Percentiles rank a stretch among this genome's conserved stretches.
These are phyloP conservation scores for Miniopterus natalensis DNA, from an alignment of 2,113 vertebrate genomes.

Conservation along the genomic window DNA sequence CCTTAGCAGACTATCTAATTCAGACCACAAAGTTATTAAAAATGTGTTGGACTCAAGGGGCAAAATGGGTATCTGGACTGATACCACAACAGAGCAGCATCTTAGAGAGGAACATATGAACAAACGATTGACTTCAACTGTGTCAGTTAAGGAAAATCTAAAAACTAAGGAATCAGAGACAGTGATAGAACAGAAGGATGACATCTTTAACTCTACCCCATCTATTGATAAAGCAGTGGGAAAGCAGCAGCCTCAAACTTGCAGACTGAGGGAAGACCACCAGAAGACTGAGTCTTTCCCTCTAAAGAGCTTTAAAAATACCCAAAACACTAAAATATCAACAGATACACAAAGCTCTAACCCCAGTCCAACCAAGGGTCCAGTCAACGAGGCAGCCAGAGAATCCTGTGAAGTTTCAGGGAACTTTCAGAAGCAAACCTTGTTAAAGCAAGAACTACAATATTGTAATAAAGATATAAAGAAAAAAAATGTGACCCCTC, in stretches of 20 bases:
- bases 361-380: conserved; percentile 9
- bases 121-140: conserved; percentile 52
- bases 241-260: conserved; percentile 64
- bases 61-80: conserved; percentile 45
- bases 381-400: conserved; percentile 31
- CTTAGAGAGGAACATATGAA: conserved; percentile 38
- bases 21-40: conserved; percentile 77
- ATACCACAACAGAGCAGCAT: conserved; percentile 44
- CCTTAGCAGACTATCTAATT: conserved; percentile 84
- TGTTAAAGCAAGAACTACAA: conserved; percentile 70
- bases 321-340: conserved; percentile 58
- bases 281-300: conserved; percentile 65
- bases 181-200: conserved; percentile 39
- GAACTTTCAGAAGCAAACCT: conserved; percentile 70
- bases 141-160: conserved; percentile 53
- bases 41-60: conserved; percentile 54
- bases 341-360: conserved; percentile 12
- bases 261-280: conserved; percentile 26
- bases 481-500: conserved; percentile 68
- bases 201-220: not conserved
- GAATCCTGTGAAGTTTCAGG: conserved; percentile 40
- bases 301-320: conserved; percentile 51
- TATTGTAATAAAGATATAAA: conserved; percentile 68
- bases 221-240: conserved; percentile 50
- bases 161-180: conserved; percentile 70